Evolutionary conservation across 2,888 invertebrate species (phyloP).

Genomic region (Euclidia mi): DNA sequence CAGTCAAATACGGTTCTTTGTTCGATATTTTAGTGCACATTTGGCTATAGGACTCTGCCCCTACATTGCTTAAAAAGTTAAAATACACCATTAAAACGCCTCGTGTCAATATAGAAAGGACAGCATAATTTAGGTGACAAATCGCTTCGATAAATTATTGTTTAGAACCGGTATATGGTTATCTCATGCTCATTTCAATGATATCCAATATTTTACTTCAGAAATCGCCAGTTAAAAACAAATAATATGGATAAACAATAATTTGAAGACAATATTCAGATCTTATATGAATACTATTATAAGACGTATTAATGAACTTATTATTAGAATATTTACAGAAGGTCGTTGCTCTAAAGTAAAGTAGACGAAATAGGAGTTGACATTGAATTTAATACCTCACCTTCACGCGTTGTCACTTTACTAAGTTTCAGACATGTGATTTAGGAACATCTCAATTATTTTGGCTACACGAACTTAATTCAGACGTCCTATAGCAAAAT

Average conservation of each 20-base stretch:
- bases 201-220: too few species aligned
- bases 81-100: constrained; percentile 9
- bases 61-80: constrained; percentile 27
- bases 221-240: too few species aligned
- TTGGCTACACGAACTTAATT: too few species aligned
- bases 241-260: too few species aligned
- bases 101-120: constrained; percentile 8
- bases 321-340: constrained; percentile 42
- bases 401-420: constrained; percentile 9
- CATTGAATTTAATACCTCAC: constrained; percentile 4
- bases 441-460: too few species aligned
- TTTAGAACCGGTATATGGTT: constrained; percentile 4
- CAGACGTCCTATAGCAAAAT: too few species aligned
- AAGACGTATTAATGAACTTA: constrained; percentile 28
- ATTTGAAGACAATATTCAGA: too few species aligned
- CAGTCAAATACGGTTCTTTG: constrained; percentile 41
- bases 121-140: constrained; percentile 5
- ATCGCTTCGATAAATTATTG: background rate
- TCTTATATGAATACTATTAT: constrained; percentile 18
- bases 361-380: constrained; percentile 8
- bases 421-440: too few species aligned
- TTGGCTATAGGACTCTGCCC: constrained; percentile 46
- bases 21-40: constrained; percentile 32
- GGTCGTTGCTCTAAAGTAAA: constrained; percentile 44
- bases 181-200: background rate